Evolutionary conservation across 2,797 vertebrate genomes (phyloP).

Genomic region (Darevskia mixta): DNA sequence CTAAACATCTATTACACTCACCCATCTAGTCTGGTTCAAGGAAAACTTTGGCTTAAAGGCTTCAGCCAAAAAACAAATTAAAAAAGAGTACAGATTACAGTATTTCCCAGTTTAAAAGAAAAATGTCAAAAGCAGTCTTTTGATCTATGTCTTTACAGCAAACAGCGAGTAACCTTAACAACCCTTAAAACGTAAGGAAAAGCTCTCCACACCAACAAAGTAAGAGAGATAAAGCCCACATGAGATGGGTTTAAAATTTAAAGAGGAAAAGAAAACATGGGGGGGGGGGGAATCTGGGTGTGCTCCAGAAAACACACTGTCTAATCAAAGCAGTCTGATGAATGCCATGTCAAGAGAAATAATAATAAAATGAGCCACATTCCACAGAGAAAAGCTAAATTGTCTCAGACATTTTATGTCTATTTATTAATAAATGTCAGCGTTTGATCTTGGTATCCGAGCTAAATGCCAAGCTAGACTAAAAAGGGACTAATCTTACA

Average conservation of each 20-base stretch:
- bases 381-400: conserved; percentile 19
- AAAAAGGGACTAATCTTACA: conserved; percentile 36
- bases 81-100: conserved; percentile 5
- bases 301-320: conserved; percentile 29
- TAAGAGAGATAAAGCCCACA: conserved; percentile 27
- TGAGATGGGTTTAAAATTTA: conserved; percentile 38
- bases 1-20: neutral
- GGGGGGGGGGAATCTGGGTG: conserved; percentile 12
- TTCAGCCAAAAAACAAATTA: neutral
- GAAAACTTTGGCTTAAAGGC: conserved; percentile 14
- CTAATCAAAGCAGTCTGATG: conserved; percentile 28
- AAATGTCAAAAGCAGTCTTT: conserved; percentile 41
- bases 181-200: conserved; percentile 48
- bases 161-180: conserved; percentile 54
- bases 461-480: conserved; percentile 65
- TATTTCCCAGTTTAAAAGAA: conserved; percentile 30
- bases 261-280: conserved; percentile 26
- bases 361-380: conserved; percentile 35
- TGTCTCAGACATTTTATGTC: conserved; percentile 48
- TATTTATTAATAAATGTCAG: conserved; percentile 54
- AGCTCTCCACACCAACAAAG: conserved; percentile 43
- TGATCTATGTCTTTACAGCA: conserved; percentile 57
- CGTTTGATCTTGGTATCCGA: conserved; percentile 53
- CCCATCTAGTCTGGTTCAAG: neutral
- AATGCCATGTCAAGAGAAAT: conserved; percentile 1